Conservation (phyloP, 2,797 vertebrate genomes). For the Ctenosaura bakeri region DNA sequence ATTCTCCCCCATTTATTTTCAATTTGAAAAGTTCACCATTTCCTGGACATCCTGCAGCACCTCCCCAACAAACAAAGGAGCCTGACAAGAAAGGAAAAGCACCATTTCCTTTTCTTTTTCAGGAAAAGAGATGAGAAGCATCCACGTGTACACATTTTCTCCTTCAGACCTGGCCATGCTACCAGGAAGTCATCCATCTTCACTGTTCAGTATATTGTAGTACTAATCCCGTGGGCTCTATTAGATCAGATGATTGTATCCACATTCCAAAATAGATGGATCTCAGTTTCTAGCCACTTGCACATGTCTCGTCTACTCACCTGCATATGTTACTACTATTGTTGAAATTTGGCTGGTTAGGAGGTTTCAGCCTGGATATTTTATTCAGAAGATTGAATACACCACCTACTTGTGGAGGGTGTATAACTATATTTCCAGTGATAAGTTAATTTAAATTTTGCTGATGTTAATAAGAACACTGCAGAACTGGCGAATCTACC, state of each 20-base stretch:
- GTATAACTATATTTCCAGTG: neutral
- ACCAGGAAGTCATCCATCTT: neutral
- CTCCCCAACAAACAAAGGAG: too few relatives aligned
- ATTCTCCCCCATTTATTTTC: too few relatives aligned
- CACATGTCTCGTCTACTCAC: neutral
- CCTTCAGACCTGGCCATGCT: neutral
- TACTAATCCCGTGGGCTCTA: neutral
- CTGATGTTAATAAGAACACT: neutral
- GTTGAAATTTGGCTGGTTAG: neutral
- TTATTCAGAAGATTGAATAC: neutral
- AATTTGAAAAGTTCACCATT: too few relatives aligned
- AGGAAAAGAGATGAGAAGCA: neutral
- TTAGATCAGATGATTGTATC: neutral
- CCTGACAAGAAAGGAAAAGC: neutral
- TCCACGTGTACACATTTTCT: neutral
- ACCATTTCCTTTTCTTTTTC: neutral
- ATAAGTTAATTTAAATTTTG: neutral
- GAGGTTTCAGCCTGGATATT: neutral
- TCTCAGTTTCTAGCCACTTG: neutral
- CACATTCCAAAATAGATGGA: neutral
- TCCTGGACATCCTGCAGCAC: too few relatives aligned
- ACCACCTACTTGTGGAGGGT: neutral
- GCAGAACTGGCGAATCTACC: too few relatives aligned
- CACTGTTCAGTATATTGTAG: neutral
- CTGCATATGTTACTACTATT: neutral